Evolutionary conservation across 2,888 invertebrate species (phyloP).

Genomic region (Acleris emargana): DNA sequence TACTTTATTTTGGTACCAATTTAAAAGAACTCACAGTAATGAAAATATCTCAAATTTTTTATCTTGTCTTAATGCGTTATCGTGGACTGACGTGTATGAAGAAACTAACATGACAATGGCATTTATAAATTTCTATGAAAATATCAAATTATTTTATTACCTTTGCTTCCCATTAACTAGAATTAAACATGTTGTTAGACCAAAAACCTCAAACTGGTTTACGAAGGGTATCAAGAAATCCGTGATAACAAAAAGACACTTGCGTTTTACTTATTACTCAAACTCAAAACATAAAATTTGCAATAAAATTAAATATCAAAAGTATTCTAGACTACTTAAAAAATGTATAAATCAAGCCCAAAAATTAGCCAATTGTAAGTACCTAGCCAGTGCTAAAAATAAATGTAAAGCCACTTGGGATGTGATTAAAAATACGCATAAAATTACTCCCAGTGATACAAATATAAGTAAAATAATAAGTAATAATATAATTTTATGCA

Average conservation of each 20-base stretch:
- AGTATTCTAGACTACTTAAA: slow-evolving; percentile 1
- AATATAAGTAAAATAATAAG: too few relatives aligned
- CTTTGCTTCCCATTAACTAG: background rate
- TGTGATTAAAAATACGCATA: background rate
- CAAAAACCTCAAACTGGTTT: too few relatives aligned
- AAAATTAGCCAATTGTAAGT: slow-evolving; percentile 15
- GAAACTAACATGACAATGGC: background rate
- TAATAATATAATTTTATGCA: too few relatives aligned
- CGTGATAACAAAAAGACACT: too few relatives aligned
- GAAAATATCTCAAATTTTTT: background rate
- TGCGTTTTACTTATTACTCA: too few relatives aligned
- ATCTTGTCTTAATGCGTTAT: background rate
- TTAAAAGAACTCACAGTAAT: slow-evolving; percentile 1
- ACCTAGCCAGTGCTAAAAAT: background rate
- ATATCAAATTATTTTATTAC: background rate
- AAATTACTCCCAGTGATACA: background rate
- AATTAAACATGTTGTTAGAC: too few relatives aligned
- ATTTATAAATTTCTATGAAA: background rate
- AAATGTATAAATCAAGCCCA: slow-evolving; percentile 13
- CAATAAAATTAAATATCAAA: slow-evolving; percentile 4
- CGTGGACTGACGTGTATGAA: background rate
- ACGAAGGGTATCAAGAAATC: too few relatives aligned
- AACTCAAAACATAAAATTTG: background rate
- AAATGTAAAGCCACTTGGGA: slow-evolving; percentile 16
- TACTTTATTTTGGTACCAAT: too few relatives aligned